Percentiles rank a stretch among this genome's conserved stretches.
Conservation (phyloP, 2,888 invertebrate species). For the Monochamus alternatus region DNA sequence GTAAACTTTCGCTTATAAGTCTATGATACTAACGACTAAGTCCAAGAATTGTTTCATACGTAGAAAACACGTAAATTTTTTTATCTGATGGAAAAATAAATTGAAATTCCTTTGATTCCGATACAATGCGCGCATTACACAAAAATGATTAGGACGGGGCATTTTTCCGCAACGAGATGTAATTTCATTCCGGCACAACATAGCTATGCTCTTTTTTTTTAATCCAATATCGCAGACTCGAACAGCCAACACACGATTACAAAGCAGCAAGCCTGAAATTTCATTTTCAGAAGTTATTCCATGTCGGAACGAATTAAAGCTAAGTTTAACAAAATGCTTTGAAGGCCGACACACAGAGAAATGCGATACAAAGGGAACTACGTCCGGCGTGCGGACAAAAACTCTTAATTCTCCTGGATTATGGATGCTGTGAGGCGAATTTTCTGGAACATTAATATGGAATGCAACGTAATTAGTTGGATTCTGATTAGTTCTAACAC, state of each 20-base stretch:
- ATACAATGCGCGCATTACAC: background rate
- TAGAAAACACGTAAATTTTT: background rate
- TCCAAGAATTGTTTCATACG: too few relatives aligned
- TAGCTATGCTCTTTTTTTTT: background rate
- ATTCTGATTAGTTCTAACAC: too few relatives aligned
- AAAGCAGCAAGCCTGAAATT: background rate
- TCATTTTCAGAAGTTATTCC: background rate
- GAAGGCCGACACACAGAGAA: background rate
- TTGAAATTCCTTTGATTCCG: background rate
- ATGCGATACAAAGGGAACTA: background rate
- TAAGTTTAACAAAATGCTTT: background rate
- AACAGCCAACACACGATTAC: background rate
- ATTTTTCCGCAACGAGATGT: background rate
- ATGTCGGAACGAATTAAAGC: constrained; percentile 5
- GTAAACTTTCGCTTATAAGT: too few relatives aligned
- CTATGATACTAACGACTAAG: too few relatives aligned
- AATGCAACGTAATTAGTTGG: too few relatives aligned
- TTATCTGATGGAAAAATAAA: background rate
- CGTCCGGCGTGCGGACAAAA: too few relatives aligned
- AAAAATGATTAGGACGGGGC: background rate
- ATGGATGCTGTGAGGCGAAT: too few relatives aligned
- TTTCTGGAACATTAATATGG: too few relatives aligned
- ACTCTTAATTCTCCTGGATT: too few relatives aligned
- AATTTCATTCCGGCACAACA: constrained; percentile 2
- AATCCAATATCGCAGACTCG: constrained; percentile 1